Base-by-base conservation (phyloP, 2,888 invertebrate species). In the Acronicta aceris region DNA sequence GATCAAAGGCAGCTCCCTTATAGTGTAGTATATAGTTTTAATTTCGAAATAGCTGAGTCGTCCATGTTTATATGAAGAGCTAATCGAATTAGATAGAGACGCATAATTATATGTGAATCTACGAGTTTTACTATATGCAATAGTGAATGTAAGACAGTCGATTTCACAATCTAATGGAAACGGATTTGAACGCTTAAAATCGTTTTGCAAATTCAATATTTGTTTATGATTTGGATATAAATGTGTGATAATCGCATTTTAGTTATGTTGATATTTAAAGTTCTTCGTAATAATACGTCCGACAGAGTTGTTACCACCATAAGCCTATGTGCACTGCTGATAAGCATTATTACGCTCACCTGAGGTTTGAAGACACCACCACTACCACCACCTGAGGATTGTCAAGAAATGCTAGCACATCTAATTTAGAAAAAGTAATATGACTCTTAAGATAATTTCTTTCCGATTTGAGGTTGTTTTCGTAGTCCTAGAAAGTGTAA, bases 151-250 rank as follows among this genome's bases (percentile, higher is more conserved):
- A 48, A 50, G 45, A 54, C 36, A 21, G 17, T 38, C 17, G 38
- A 45, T 74, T 59, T 59, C 52, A 25, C 51, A 74, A 74, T n/a
- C 7, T 59, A 71, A 68, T 71, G 59, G 52, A 68, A 61, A 61
- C 40, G 59, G 61, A 60, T 60, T 38, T 60, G 15, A 54, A 40
- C 38, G 42, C 50, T 53, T 61, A 42, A 62, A 60, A 42, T 21
- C 17, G 33, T 60, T 63, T 60, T 48, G 46, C 49, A 25, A 61
- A 66, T 46, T 46, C n/a, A 45, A 49, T 59, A 47, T 64, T 49
- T 43, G 38, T 48, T 50, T 43, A 56, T 36, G 12, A 33, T n/a
- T 9, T 17, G 45, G 38, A 42, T 55, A 42, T 43, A 43, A 54
- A 66, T 48, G 10, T 51, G 17, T 7, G 5, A 40, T 66, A 40